A percentile compares a stretch with the other conserved stretches of the same genome.
phyloP scores from a whole-genome alignment of 2,888 invertebrate species.

The Craniophora ligustri region DNA sequence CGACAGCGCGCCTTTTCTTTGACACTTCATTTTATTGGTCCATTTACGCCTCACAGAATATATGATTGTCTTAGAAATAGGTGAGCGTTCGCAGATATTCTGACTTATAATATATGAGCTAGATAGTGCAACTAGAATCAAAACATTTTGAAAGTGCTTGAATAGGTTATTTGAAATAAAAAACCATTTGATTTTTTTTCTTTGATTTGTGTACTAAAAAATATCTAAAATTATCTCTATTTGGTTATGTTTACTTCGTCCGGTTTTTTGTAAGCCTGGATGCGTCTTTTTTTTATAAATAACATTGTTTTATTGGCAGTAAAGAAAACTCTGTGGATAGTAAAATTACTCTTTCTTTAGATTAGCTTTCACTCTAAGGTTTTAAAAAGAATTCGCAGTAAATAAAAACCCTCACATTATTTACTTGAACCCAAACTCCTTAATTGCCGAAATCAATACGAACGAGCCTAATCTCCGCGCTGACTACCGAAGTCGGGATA shows the following conservation, averaged over 20 bases:
- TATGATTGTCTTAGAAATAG: slow-evolving; percentile 61
- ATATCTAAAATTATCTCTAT: no score
- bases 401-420: slow-evolving; percentile 2
- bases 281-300: no score
- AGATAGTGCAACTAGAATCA: neutral
- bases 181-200: no score
- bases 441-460: slow-evolving; percentile 39
- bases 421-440: slow-evolving; percentile 7
- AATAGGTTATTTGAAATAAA: no score
- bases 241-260: no score
- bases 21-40: slow-evolving; percentile 74
- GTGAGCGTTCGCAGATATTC: slow-evolving; percentile 42
- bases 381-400: neutral
- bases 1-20: slow-evolving; percentile 54
- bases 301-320: no score
- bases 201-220: no score
- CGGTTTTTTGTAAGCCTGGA: no score
- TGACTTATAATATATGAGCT: slow-evolving; percentile 18
- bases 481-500: slow-evolving; percentile 31
- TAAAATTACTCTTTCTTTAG: neutral
- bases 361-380: neutral
- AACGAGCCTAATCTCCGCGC: slow-evolving; percentile 39
- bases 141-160: no score
- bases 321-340: neutral
- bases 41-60: slow-evolving; percentile 66